These are phyloP conservation scores for Stenurella melanura DNA, from an alignment of 2,888 invertebrate species.

Conservation along the genomic window DNA sequence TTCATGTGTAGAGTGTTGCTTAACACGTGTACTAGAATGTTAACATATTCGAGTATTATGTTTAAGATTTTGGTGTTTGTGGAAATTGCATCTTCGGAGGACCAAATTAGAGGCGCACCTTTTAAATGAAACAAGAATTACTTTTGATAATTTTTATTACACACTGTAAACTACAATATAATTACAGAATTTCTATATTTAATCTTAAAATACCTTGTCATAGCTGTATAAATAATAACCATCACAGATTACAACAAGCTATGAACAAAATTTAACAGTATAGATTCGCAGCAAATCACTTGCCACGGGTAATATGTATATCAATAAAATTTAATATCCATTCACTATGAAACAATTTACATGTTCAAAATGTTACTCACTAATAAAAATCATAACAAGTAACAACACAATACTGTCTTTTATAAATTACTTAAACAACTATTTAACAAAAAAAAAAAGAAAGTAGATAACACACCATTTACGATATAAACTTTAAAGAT, in stretches of 20 bases:
- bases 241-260: conserved; percentile 68
- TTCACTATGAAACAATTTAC: conserved; percentile 49
- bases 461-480: conserved; percentile 32
- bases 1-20: too few relatives aligned
- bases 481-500: conserved; percentile 29
- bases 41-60: too few relatives aligned
- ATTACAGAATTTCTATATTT: conserved; percentile 61
- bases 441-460: conserved; percentile 28
- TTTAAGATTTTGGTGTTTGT: too few relatives aligned
- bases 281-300: conserved; percentile 27
- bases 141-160: conserved; percentile 59
- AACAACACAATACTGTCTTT: conserved; percentile 65
- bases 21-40: too few relatives aligned
- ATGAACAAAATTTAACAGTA: conserved; percentile 54
- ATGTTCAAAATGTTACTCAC: conserved; percentile 28
- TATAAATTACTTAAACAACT: conserved; percentile 44
- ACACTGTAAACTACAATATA: conserved; percentile 67
- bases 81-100: too few relatives aligned
- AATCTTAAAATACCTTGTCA: conserved; percentile 63
- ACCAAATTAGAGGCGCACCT: not conserved
- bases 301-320: conserved; percentile 37
- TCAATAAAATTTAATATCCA: conserved; percentile 42
- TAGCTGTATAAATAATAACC: conserved; percentile 67
- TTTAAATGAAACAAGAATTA: not conserved
- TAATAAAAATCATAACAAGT: conserved; percentile 51